These are phyloP conservation scores for Scomberomorus guttatus DNA, from an alignment of 2,797 vertebrate species.

Conservation along the genomic window DNA sequence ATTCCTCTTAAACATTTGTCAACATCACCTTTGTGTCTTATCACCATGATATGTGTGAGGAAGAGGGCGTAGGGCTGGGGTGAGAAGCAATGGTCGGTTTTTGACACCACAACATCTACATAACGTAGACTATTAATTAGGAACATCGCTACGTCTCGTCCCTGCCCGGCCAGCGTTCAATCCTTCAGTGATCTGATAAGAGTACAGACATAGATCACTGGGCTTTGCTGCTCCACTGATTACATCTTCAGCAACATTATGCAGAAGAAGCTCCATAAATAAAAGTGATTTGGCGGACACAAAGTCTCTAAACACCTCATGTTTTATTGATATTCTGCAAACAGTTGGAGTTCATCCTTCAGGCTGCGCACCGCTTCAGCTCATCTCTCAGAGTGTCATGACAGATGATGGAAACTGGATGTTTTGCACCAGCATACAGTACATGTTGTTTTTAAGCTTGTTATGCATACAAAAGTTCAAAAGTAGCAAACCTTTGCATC, in stretches of 20 bases:
- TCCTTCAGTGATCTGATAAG: conserved; percentile 57
- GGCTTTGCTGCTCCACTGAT: conserved; percentile 63
- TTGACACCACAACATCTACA: conserved; percentile 27
- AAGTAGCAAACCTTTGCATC: background rate
- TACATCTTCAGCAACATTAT: conserved; percentile 76
- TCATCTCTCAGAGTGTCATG: conserved; percentile 42
- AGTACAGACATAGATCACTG: conserved; percentile 65
- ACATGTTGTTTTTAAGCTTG: conserved; percentile 1
- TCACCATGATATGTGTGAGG: background rate
- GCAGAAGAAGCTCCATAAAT: conserved; percentile 71
- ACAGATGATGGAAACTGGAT: conserved; percentile 28
- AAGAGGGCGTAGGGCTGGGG: conserved; percentile 6
- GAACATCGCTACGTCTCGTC: conserved; percentile 27
- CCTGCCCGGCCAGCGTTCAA: conserved; percentile 19
- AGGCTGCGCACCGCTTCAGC: conserved; percentile 12
- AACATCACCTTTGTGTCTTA: conserved; percentile 31
- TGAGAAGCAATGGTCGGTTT: conserved; percentile 17
- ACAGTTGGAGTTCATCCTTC: conserved; percentile 53
- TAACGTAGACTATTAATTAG: conserved; percentile 53
- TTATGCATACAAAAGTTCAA: background rate
- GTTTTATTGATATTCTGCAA: conserved; percentile 75
- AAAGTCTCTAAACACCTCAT: conserved; percentile 65
- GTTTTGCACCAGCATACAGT: background rate
- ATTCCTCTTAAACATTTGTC: conserved; percentile 49
- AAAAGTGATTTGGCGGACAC: conserved; percentile 57